Percentiles rank a stretch among this genome's conserved stretches.
These are phyloP conservation scores for Cenopis cana DNA, from an alignment of 2,888 invertebrate genomes.

Conservation along the genomic window DNA sequence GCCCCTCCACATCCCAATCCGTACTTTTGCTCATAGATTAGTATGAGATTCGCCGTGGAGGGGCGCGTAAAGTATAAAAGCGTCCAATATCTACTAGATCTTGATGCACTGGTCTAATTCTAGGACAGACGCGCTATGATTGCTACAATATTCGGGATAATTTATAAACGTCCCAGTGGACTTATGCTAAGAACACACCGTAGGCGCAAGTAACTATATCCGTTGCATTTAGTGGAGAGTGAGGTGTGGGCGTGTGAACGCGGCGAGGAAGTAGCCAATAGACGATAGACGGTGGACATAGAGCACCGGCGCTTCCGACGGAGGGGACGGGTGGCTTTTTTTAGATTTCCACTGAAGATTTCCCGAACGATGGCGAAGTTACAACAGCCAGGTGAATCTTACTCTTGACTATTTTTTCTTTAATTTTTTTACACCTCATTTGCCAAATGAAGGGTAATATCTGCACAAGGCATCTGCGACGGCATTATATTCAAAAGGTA, in stretches of 20 bases:
- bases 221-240: constrained; percentile 55
- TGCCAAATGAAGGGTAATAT: too few species aligned
- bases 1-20: too few species aligned
- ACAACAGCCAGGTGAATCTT: background rate
- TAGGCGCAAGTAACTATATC: constrained; percentile 53
- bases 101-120: constrained; percentile 3
- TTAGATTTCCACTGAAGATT: constrained; percentile 21
- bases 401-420: background rate
- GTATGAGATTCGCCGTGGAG: too few species aligned
- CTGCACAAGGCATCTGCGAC: too few species aligned
- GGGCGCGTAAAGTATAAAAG: too few species aligned
- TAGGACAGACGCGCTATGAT: background rate
- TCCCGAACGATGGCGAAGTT: background rate
- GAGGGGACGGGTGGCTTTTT: constrained; percentile 32
- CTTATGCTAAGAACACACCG: constrained; percentile 10
- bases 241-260: constrained; percentile 66
- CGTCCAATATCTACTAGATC: background rate
- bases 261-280: constrained; percentile 44
- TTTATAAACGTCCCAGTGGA: background rate
- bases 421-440: too few species aligned
- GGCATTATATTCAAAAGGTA: too few species aligned
- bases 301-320: constrained; percentile 26
- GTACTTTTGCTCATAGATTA: too few species aligned
- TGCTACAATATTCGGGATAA: background rate
- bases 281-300: constrained; percentile 17